Base-by-base conservation (phyloP, 2,797 vertebrate genomes). In the Aeoliscus strigatus region DNA sequence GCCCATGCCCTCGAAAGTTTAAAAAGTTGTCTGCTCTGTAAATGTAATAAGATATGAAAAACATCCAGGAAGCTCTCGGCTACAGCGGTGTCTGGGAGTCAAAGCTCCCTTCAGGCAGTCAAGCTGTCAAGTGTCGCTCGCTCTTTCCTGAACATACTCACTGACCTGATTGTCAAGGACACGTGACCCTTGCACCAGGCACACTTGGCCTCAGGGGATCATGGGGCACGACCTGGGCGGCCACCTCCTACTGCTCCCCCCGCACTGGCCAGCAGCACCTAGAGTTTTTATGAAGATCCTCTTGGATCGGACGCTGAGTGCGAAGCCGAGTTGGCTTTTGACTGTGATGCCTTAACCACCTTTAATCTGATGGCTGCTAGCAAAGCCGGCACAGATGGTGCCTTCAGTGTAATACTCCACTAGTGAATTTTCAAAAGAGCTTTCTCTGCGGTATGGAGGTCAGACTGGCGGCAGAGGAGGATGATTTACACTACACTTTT, bases 311-410 rank as follows among this genome's bases (percentile, higher is more conserved):
- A 63, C 14, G 13, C 27, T 31, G 46, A 53, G 45, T 17, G 39
- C 16, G 16, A n/a, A n/a, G n/a, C n/a, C n/a, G 47, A 51, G 43
- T 50, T 48, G 52, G 49, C 47, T 73, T 73, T 77, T 16, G 27
- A 66, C 66, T 67, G 50, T 15, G 46, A 56, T 53, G 70, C 73
- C 65, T 68, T 71, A 75, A 75, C 79, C 62, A 70, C 66, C 59
- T 79, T 75, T 82, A 81, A 83, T 82, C 75, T 79, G 28, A 11
- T 1, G 33, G 68, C 63, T 64, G 64, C 60, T 51, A 54, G 64
- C 69, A 79, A 79, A 84, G 77, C 73, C 65, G 38, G 76, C 73
- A 81, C 83, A 86, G 82, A 83, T 86, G 82, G 80, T 38, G 75
- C 63, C 60, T 74, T 66, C 65, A 50, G 72, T 65, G 42, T 76